Evolutionary conservation across 2,113 vertebrate genomes (phyloP), one percentile per base, ranked within the genome.

Genomic region (Oncorhynchus kisutch): DNA sequence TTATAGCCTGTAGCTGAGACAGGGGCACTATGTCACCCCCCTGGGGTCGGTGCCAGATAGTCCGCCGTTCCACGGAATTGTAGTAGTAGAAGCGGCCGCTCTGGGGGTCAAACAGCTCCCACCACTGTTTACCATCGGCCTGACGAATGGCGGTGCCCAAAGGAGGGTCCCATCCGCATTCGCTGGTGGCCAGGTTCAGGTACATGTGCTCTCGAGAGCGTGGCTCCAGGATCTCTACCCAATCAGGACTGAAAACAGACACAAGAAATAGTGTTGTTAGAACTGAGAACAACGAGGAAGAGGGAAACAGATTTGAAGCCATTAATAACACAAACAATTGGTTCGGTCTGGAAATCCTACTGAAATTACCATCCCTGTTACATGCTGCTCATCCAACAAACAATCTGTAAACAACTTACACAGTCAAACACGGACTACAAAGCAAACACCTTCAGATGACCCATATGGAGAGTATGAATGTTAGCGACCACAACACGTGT

Each of bases 221-320:
- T 5, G 95, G 96, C 87, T 97, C 96, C 29, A 96, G 91, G 84
- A 96, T 96, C 90, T 97, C 95, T 90, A 97, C 95, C 96, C 96
- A 97, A 85, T 97, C 96, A 0, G 94, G 89, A 83, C 96, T 97
- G 91, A 62, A 48, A 67, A 77, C 39, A 74, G n/a, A 77, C 71
- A 74, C 65, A 82, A 13, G 74, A 67, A 57, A 84, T 29, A 25
- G 2, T 12, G 16, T 5, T 0, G 84, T 51, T 31, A 81, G 5
- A 22, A 59, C 18, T 12, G 18, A 25, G n/a, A 27, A 49, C 34
- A 49, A 60, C n/a, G 7, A 7, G 59, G 59, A 60, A 60, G n/a
- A 60, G 59, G 14, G 0, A n/a, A 60, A 60, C 20, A n/a, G 59
- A n/a, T 60, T 60, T 60, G 59, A 60, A 60, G n/a, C 8, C 16